These are phyloP conservation scores for Cosmia pyralina DNA, from an alignment of 2,888 invertebrate species.

Conservation along the genomic window DNA sequence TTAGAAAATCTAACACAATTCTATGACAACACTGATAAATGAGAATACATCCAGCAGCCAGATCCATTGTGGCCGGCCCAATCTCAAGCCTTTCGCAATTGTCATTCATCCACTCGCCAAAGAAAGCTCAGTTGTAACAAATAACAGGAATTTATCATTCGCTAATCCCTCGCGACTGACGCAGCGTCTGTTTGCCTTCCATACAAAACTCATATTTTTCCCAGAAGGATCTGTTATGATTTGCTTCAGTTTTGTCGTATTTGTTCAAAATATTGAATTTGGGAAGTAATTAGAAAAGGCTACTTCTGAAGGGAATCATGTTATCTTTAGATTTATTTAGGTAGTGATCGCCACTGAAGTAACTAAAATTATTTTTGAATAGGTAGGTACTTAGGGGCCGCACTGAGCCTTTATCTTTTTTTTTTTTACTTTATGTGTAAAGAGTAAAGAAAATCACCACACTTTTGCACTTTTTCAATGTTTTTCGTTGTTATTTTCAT, in stretches of 20 bases:
- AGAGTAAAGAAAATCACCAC: no score
- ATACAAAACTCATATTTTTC: conserved; percentile 70
- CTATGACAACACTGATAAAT: conserved; percentile 71
- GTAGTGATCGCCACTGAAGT: background rate
- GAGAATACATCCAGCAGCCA: conserved; percentile 58
- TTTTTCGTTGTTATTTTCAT: no score
- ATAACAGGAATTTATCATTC: conserved; percentile 76
- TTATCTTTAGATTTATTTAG: conserved; percentile 13
- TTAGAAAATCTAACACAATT: conserved; percentile 65
- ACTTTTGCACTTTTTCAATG: no score
- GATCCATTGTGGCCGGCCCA: conserved; percentile 56
- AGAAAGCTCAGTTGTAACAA: conserved; percentile 70
- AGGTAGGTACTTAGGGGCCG: no score
- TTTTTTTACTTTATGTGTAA: no score
- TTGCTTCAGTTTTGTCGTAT: conserved; percentile 30
- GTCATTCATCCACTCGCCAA: conserved; percentile 75
- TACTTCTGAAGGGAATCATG: background rate
- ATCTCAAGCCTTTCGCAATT: conserved; percentile 74
- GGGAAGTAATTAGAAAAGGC: conserved; percentile 6
- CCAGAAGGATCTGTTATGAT: conserved; percentile 66
- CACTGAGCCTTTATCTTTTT: no score
- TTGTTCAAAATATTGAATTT: conserved; percentile 33
- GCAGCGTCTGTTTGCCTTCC: conserved; percentile 66
- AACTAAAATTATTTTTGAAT: background rate
- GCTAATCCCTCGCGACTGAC: conserved; percentile 72